Conservation (phyloP, 2,797 vertebrate genomes). For the Limnodromus scolopaceus region DNA sequence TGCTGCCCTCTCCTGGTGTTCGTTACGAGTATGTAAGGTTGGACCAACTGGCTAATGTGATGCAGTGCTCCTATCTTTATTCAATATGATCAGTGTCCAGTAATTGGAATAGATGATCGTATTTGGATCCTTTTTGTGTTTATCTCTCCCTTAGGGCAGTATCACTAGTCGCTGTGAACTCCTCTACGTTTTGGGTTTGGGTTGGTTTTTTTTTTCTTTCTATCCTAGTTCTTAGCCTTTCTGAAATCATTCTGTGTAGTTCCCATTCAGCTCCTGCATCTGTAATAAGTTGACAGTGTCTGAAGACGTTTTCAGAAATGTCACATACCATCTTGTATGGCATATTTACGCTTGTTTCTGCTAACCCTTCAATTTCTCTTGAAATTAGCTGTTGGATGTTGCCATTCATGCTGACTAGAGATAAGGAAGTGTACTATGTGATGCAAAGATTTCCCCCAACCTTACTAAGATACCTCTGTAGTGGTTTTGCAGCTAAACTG, state of each 20-base stretch:
- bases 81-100: background rate
- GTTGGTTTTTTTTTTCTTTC: background rate
- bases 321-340: background rate
- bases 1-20: background rate
- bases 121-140: background rate
- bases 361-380: background rate
- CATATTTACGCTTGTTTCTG: background rate
- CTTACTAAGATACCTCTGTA: background rate
- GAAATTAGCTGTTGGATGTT: background rate
- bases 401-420: background rate
- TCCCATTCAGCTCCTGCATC: background rate
- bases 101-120: background rate
- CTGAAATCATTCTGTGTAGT: background rate
- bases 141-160: background rate
- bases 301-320: background rate
- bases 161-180: background rate
- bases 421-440: too few relatives aligned
- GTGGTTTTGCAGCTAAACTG: background rate
- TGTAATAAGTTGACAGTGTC: background rate
- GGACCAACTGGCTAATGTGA: background rate
- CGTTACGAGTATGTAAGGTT: background rate
- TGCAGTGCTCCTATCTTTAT: background rate
- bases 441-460: background rate
- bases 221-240: background rate
- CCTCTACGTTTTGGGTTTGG: background rate